Percentiles rank a stretch among this genome's conserved stretches.
Evolutionary conservation across 2,888 invertebrate genomes (phyloP).

Genomic region (Lochmaea capreae): DNA sequence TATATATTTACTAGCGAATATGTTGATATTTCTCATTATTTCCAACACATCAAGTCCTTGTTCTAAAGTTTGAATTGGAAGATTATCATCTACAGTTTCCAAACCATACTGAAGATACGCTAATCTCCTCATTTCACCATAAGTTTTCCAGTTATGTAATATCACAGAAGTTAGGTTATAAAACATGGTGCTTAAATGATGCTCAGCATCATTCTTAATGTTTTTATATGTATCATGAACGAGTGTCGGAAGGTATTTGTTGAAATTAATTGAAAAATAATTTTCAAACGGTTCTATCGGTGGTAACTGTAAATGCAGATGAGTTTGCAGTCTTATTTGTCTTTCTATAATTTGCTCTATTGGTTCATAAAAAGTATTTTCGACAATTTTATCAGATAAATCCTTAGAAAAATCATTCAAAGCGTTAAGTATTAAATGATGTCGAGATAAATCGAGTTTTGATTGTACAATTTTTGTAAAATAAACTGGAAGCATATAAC

Average conservation of each 20-base stretch:
- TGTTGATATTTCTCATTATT: constrained; percentile 96
- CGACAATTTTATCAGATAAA: constrained; percentile 63
- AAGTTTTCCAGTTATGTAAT: constrained; percentile 97
- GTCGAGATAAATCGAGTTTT: constrained; percentile 74
- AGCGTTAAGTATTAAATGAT: constrained; percentile 64
- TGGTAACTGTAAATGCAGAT: constrained; percentile 87
- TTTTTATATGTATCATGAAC: constrained; percentile 62
- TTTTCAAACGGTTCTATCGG: constrained; percentile 65
- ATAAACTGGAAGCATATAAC: constrained; percentile 77
- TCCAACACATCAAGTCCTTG: constrained; percentile 97
- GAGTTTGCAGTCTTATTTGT: constrained; percentile 90
- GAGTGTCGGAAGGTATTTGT: constrained; percentile 57
- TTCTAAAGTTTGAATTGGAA: constrained; percentile 96
- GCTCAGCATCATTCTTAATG: constrained; percentile 74
- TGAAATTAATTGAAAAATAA: constrained; percentile 58
- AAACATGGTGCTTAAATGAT: constrained; percentile 93
- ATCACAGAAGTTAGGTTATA: constrained; percentile 98
- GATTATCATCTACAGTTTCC: constrained; percentile 87
- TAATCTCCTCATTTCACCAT: constrained; percentile 95
- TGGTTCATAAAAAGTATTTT: constrained; percentile 73
- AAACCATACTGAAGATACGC: constrained; percentile 87
- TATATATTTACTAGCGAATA: constrained; percentile 92
- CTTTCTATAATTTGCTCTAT: constrained; percentile 91
- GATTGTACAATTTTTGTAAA: constrained; percentile 78
- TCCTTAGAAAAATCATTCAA: constrained; percentile 55